Base-by-base conservation (phyloP, 2,888 invertebrate species). In the Salpingus planirostris region DNA sequence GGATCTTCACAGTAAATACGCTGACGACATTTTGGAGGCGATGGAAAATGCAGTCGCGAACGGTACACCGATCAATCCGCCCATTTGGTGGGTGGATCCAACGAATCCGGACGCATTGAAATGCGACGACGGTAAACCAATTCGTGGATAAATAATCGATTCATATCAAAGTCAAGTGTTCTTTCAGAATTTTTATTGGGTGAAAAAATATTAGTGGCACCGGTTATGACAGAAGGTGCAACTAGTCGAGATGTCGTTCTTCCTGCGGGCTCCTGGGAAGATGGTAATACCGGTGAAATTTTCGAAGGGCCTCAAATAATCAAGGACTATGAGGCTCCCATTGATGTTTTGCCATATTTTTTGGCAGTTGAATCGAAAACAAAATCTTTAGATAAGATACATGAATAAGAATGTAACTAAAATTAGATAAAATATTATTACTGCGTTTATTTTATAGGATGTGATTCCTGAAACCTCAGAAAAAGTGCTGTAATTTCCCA, bases 51-150 rank as follows among this genome's bases (percentile, higher is more conserved):
- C 78, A 0, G 71, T 76, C 0, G 44, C 50, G 2, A 66, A 70
- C 1, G 86, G 85, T 7, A 68, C 71, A 2, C 88, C 86, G 0
- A 75, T 87, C 7, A 85, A 86, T 62, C 69, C 80, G 2, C 90
- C 90, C 0, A 69, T 90, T 21, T 91, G 90, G 90, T 90, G 88
- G 88, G 55, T 80, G 0, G 81, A 77, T 46, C 86, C 88, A 0
- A 59, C 55, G 0, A 80, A 88, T 50, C 50, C 57, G 13, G 67
- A 67, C 11, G 79, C 86, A 0, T 65, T 71, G n/a, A 50, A 56
- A 29, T 69, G 72, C 34, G 69, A 69, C 60, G 76, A 78, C 47
- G 70, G 78, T 78, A 60, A 57, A 59, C 52, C 10, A 23, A 25
- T 30, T 29, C 1, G 13, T 5, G 4, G 21, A 21, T 15, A 24